Conservation (phyloP, 2,797 vertebrate species). For the Petrocephalus sullivani region DNA sequence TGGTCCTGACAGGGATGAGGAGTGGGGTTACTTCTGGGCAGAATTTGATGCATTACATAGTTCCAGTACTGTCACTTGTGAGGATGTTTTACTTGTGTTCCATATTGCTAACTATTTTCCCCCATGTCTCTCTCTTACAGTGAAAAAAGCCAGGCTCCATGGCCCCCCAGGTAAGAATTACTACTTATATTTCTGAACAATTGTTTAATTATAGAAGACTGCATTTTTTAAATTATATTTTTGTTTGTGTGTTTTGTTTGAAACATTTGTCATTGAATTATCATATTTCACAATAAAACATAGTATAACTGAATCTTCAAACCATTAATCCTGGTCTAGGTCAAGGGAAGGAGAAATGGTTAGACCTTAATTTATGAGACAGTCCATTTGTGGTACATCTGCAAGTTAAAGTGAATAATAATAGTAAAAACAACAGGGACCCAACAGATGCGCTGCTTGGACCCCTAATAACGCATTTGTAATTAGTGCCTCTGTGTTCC, state of each 20-base stretch:
- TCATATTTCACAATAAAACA: background rate
- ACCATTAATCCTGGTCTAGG: background rate
- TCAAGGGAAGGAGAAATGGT: background rate
- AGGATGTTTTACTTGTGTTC: background rate
- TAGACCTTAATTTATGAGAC: background rate
- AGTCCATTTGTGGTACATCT: background rate
- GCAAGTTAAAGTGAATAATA: background rate
- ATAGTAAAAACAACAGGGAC: no score
- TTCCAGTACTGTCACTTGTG: background rate
- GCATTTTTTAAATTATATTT: background rate
- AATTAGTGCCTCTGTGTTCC: no score
- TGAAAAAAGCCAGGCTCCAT: slow-evolving; percentile 69
- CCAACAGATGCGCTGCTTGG: no score
- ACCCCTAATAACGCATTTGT: no score
- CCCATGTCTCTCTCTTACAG: slow-evolving; percentile 52
- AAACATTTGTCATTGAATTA: background rate
- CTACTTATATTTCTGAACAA: background rate
- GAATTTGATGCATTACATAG: background rate
- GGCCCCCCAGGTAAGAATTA: slow-evolving; percentile 66
- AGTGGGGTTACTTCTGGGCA: background rate
- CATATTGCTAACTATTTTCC: slow-evolving; percentile 28
- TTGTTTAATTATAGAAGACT: background rate
- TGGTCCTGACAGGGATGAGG: background rate
- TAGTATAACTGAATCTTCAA: background rate
- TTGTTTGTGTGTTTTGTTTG: background rate